A percentile compares a stretch with the other conserved stretches of the same genome.
phyloP scores from a whole-genome alignment of 2,113 vertebrate genomes.

The Phocoena sinus region DNA sequence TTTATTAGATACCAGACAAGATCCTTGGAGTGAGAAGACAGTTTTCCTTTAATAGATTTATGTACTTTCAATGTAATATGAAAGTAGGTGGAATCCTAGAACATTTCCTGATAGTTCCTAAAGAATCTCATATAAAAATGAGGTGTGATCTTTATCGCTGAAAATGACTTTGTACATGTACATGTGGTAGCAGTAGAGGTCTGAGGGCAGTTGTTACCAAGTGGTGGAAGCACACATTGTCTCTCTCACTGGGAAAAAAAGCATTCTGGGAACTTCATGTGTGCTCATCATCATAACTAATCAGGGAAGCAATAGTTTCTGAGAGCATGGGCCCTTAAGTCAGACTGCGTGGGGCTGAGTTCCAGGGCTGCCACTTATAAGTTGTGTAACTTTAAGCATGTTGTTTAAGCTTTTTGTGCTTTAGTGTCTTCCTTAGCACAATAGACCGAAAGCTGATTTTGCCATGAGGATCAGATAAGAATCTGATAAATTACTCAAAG shows the following conservation, averaged over 20 bases:
- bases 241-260: neutral
- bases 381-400: neutral
- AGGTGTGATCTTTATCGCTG: neutral
- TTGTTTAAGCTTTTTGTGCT: neutral
- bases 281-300: neutral
- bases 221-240: neutral
- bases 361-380: neutral
- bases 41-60: neutral
- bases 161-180: neutral
- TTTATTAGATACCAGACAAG: neutral
- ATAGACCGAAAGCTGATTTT: neutral
- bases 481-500: neutral
- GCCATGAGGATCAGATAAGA: neutral
- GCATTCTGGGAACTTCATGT: neutral
- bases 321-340: no score
- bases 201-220: neutral
- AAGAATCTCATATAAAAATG: neutral
- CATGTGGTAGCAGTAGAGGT: neutral
- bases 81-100: neutral
- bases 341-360: no score
- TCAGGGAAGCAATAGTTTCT: rapidly evolving
- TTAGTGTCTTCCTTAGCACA: neutral
- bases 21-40: neutral
- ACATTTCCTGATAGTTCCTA: neutral
- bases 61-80: neutral